These are phyloP conservation scores for Phlogophora meticulosa DNA, from an alignment of 2,888 invertebrate genomes.

Conservation along the genomic window DNA sequence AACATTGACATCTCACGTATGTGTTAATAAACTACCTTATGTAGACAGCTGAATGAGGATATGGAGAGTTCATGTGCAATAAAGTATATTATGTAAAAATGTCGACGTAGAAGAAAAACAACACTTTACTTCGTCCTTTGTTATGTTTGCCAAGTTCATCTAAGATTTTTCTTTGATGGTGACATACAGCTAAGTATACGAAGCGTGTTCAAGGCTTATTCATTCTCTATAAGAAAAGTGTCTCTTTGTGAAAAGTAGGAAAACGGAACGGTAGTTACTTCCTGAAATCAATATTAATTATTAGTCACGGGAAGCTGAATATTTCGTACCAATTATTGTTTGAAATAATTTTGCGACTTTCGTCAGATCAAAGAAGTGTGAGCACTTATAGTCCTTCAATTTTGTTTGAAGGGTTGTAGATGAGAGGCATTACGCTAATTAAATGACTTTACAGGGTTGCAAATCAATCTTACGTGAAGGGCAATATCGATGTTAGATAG, in stretches of 20 bases:
- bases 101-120: not conserved
- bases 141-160: not conserved
- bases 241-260: not conserved
- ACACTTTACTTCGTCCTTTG: not conserved
- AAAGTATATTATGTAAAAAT: not conserved
- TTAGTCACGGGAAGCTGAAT: not conserved
- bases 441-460: constrained; percentile 14
- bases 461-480: constrained; percentile 28
- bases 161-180: not conserved
- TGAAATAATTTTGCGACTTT: not conserved
- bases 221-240: not conserved
- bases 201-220: not conserved
- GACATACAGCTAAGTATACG: not conserved
- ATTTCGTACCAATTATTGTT: not conserved
- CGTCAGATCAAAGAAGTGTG: constrained; percentile 1
- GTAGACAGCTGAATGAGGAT: constrained; percentile 50
- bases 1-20: constrained; percentile 54
- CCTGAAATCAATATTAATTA: not conserved
- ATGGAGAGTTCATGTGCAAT: constrained; percentile 10
- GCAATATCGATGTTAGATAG: constrained; percentile 18
- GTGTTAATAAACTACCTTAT: constrained; percentile 66
- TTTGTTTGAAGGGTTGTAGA: not conserved
- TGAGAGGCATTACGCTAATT: constrained; percentile 18
- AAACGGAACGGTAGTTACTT: not conserved
- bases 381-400: not conserved